These are phyloP conservation scores for Sebastes matsubarae DNA, from an alignment of 2,797 vertebrate genomes.

Conservation along the genomic window DNA sequence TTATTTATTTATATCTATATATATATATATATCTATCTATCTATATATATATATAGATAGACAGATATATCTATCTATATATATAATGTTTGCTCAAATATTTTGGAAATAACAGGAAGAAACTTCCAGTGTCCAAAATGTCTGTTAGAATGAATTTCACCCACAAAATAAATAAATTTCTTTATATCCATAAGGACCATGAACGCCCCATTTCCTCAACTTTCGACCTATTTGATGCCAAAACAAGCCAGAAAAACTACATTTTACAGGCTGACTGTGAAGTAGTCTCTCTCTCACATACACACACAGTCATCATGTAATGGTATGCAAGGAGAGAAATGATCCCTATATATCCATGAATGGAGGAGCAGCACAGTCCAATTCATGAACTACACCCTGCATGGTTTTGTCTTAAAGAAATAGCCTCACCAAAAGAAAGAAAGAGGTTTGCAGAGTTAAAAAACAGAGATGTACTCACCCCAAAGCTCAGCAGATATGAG, in stretches of 20 bases:
- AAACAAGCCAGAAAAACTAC: not conserved
- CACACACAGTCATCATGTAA: slow-evolving; percentile 18
- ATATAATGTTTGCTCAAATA: not conserved
- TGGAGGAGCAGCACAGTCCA: slow-evolving; percentile 19
- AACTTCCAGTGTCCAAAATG: not conserved
- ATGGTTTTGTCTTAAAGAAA: not conserved
- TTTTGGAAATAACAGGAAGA: not conserved
- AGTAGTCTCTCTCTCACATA: not conserved
- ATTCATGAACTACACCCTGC: not conserved
- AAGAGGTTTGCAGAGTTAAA: not conserved
- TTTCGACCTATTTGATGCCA: not conserved
- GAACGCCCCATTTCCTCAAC: not conserved
- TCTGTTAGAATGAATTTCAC: not conserved
- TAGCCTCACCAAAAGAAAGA: not conserved
- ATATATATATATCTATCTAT: too few relatives aligned
- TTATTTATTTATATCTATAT: not conserved
- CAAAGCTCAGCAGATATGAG: slow-evolving; percentile 49
- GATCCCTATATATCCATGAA: slow-evolving; percentile 16
- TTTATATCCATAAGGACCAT: rapidly evolving
- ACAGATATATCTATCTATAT: too few relatives aligned
- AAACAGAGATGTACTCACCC: slow-evolving; percentile 64
- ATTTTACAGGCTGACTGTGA: not conserved
- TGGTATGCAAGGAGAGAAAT: slow-evolving; percentile 33
- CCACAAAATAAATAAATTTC: not conserved
- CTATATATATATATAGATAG: too few relatives aligned